These are phyloP conservation scores for Sminthopsis crassicaudata DNA, from an alignment of 2,113 vertebrate species.

Conservation along the genomic window DNA sequence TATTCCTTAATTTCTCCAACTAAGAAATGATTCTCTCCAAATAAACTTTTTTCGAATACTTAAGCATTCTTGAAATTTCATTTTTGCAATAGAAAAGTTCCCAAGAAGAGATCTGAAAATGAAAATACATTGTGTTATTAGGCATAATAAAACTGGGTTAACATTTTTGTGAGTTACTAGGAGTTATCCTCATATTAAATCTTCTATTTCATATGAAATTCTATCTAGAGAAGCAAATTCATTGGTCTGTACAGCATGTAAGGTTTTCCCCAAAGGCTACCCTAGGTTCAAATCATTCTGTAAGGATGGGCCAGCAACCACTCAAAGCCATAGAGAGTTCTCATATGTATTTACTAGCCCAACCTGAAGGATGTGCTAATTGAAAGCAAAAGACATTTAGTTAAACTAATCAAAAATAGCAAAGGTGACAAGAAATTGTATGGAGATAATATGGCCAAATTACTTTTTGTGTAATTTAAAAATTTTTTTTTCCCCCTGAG, in stretches of 20 bases:
- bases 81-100: constrained; percentile 63
- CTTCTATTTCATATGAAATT: neutral
- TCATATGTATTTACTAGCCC: neutral
- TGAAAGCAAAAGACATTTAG: neutral
- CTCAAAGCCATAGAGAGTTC: neutral
- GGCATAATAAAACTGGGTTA: neutral
- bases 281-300: neutral
- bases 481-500: too few relatives aligned
- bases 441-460: neutral
- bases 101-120: constrained; percentile 67
- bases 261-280: neutral
- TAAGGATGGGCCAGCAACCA: neutral
- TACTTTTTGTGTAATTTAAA: neutral
- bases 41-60: constrained; percentile 53
- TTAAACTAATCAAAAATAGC: neutral
- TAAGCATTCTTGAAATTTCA: constrained; percentile 65
- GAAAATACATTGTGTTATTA: neutral
- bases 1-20: constrained; percentile 74
- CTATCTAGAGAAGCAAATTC: neutral
- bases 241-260: neutral
- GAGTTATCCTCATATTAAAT: neutral
- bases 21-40: constrained; percentile 65
- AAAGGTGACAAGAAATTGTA: neutral
- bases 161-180: neutral
- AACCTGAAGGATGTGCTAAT: neutral